phyloP scores from a whole-genome alignment of 2,888 invertebrate species.

The Carabus problematicus region DNA sequence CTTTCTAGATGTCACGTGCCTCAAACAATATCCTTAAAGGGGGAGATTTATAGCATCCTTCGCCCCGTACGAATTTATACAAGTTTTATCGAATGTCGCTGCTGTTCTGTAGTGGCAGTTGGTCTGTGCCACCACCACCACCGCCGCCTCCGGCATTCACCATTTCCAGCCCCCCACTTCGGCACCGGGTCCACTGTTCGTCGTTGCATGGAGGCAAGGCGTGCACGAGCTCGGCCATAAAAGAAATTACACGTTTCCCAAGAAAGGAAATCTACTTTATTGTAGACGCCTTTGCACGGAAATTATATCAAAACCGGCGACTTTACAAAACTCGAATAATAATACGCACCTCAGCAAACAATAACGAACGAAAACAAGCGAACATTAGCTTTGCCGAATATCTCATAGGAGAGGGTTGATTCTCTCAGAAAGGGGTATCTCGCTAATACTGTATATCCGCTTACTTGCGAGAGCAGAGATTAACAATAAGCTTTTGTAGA shows the following conservation, averaged over 20 bases:
- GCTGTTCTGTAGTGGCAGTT: slow-evolving; percentile 18
- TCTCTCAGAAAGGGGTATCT: no score
- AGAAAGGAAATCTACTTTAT: slow-evolving; percentile 36
- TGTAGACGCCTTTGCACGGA: slow-evolving; percentile 24
- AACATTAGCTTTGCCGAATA: no score
- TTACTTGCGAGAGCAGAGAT: not conserved
- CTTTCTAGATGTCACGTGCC: slow-evolving; percentile 55
- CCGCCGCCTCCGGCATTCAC: not conserved
- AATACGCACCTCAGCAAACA: slow-evolving; percentile 8
- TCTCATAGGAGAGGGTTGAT: no score
- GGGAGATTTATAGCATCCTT: slow-evolving; percentile 53
- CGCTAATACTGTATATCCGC: not conserved
- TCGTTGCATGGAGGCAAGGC: no score
- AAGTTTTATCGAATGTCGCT: slow-evolving; percentile 54
- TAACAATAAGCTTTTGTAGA: no score
- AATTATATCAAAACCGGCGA: slow-evolving; percentile 23
- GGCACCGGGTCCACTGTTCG: not conserved
- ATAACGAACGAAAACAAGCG: no score
- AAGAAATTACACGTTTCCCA: slow-evolving; percentile 40
- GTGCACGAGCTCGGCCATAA: slow-evolving; percentile 18
- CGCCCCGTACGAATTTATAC: slow-evolving; percentile 55
- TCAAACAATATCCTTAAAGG: slow-evolving; percentile 56
- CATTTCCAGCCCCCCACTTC: not conserved
- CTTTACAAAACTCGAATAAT: slow-evolving; percentile 8
- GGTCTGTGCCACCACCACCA: slow-evolving; percentile 19